These are phyloP conservation scores for Neopipo cinnamomea DNA, from an alignment of 2,113 vertebrate genomes.

Conservation along the genomic window DNA sequence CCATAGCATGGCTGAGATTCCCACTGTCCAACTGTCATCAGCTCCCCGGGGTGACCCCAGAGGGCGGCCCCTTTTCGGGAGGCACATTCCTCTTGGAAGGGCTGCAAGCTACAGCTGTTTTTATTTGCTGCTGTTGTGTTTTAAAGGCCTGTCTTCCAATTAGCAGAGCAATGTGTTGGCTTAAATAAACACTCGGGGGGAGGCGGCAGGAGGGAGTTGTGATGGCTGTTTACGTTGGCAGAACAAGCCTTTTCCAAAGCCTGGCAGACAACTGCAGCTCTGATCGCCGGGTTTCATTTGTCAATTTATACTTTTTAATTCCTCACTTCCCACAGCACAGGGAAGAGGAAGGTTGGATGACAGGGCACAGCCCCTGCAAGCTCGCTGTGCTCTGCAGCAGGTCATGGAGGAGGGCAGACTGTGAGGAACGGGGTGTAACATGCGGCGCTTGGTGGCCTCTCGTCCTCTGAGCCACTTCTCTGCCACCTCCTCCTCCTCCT, in stretches of 20 bases:
- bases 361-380: background rate
- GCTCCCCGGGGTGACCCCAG: rapidly evolving
- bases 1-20: rapidly evolving
- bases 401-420: background rate
- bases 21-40: background rate
- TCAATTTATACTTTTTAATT: conserved; percentile 7
- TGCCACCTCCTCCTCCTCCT: background rate
- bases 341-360: background rate
- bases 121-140: conserved; percentile 68
- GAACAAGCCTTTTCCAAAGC: conserved; percentile 14
- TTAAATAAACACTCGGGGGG: conserved; percentile 75
- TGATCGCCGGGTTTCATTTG: background rate
- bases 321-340: background rate
- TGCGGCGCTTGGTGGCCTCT: background rate
- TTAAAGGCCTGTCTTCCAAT: conserved; percentile 81
- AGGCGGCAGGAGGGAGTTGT: background rate
- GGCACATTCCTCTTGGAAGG: background rate
- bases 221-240: conserved; percentile 61
- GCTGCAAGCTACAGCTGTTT: conserved; percentile 59
- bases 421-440: rapidly evolving
- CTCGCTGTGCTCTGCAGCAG: rapidly evolving
- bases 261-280: conserved; percentile 40
- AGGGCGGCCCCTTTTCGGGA: background rate
- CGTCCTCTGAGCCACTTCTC: background rate
- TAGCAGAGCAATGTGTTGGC: conserved; percentile 79